phyloP scores from a whole-genome alignment of 2,113 vertebrate genomes.

The Capra hircus region DNA sequence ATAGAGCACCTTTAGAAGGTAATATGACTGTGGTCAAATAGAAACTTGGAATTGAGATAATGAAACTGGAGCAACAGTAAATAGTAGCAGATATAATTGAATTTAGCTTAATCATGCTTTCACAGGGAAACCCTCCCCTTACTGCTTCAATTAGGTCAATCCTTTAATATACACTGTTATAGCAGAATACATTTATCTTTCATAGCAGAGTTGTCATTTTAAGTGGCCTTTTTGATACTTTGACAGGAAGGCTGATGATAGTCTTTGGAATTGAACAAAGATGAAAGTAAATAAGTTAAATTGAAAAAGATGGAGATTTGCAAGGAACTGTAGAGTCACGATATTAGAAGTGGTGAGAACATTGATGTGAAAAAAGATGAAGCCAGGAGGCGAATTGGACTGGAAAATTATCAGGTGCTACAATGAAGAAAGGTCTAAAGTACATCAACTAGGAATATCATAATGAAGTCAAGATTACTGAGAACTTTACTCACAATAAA shows the following conservation, averaged over 20 bases:
- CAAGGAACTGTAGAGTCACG: background rate
- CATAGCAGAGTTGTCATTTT: background rate
- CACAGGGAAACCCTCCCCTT: background rate
- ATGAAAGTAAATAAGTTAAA: background rate
- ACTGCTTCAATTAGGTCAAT: background rate
- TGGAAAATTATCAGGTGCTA: background rate
- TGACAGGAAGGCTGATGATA: background rate
- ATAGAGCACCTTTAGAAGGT: background rate
- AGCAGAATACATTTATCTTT: background rate
- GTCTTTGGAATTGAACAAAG: background rate
- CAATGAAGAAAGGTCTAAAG: background rate
- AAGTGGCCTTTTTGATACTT: slow-evolving; percentile 1
- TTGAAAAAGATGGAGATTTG: background rate
- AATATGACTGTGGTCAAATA: background rate
- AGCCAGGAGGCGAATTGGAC: background rate
- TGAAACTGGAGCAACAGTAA: background rate
- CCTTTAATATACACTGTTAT: background rate
- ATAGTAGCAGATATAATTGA: background rate
- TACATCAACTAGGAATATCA: background rate
- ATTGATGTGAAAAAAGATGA: background rate
- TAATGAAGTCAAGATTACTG: background rate
- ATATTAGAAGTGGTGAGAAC: background rate
- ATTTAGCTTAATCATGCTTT: background rate
- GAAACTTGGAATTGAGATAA: background rate
- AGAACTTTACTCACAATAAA: background rate